Base-by-base conservation (phyloP, 2,113 vertebrate genomes). In the Daboia siamensis region DNA sequence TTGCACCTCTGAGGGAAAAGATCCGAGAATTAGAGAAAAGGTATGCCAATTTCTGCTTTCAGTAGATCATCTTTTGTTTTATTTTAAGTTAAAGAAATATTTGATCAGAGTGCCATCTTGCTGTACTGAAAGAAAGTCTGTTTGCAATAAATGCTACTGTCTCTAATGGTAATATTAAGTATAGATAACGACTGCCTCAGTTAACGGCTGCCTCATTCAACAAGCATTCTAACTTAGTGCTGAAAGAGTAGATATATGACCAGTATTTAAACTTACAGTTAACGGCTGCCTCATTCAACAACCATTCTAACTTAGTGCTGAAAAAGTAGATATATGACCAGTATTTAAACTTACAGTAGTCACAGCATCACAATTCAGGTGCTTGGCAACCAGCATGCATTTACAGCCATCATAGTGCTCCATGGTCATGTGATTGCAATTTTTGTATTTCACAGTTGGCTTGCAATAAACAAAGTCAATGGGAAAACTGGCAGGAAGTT, bases 21-120 rank as follows among this genome's bases (percentile, higher is more conserved):
- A 98, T 98, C 94, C 97, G 96, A 97, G 97, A 98, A 95, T 96
- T 98, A 88, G 98, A 98, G 94, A 98, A 98, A 97, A 98, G 98
- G 98, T 98, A 98, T 96, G 48, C n/a, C 90, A 23, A 92, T 90
- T 92, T 86, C 87, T 15, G 24, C 88, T 69, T 13, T 48, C 93
- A 87, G 90, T 57, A 57, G 93, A 61, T 80, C 0, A 3, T 0
- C 39, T 88, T 80, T 6, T 94, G 15, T 91, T 90, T 87, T 94
- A 15, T 86, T 48, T 87, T 52, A 52, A 55, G 15, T 87, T 55
- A 33, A 20, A 17, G 1, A 29, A 20, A 85, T 92, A 57, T 24
- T 86, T 69, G 64, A 7, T 55, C 57, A 9, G 55, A 33, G 21
- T 57, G 2, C 20, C 54, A 55, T 33, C 2, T 51, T 84, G 13